A percentile compares a stretch with the other conserved stretches of the same genome.
Evolutionary conservation across 2,888 invertebrate species (phyloP).

Genomic region (Drosophila flavopinicola): DNA sequence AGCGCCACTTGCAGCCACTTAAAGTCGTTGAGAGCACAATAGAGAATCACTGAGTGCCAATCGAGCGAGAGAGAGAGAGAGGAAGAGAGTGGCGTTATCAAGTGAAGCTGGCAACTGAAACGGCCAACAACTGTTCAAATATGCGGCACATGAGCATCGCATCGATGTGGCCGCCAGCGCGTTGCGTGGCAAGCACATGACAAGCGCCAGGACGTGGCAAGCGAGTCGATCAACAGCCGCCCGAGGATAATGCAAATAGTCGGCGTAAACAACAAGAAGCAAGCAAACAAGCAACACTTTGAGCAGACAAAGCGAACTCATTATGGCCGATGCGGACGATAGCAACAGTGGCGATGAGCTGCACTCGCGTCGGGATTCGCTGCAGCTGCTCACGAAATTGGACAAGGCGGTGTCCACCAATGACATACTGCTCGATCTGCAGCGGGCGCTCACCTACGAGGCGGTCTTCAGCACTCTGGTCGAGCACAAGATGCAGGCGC

Average conservation of each 20-base stretch:
- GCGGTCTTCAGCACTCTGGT: conserved; percentile 83
- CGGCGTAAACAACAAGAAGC: conserved; percentile 49
- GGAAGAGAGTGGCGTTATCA: not conserved
- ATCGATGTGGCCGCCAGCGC: conserved; percentile 40
- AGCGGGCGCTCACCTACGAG: conserved; percentile 84
- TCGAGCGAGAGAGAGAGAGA: conserved; percentile 24
- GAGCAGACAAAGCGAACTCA: conserved; percentile 29
- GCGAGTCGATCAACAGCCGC: conserved; percentile 47
- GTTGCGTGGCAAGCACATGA: conserved; percentile 62
- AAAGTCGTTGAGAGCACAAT: conserved; percentile 49
- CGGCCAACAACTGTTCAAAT: conserved; percentile 23
- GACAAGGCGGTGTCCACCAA: conserved; percentile 84
- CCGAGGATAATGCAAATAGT: conserved; percentile 71
- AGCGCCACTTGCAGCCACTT: conserved; percentile 62
- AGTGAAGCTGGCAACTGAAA: conserved; percentile 15
- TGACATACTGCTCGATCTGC: conserved; percentile 82
- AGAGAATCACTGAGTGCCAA: conserved; percentile 42
- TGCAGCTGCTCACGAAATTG: conserved; percentile 69
- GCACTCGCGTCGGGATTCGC: conserved; percentile 38
- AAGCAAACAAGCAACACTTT: conserved; percentile 31
- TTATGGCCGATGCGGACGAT: conserved; percentile 75
- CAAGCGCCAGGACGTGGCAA: conserved; percentile 46
- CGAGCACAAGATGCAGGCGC: conserved; percentile 84
- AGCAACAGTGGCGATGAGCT: conserved; percentile 63
- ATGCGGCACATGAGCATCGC: conserved; percentile 36